phyloP scores from a whole-genome alignment of 2,113 vertebrate species.

The Vombatus ursinus region DNA sequence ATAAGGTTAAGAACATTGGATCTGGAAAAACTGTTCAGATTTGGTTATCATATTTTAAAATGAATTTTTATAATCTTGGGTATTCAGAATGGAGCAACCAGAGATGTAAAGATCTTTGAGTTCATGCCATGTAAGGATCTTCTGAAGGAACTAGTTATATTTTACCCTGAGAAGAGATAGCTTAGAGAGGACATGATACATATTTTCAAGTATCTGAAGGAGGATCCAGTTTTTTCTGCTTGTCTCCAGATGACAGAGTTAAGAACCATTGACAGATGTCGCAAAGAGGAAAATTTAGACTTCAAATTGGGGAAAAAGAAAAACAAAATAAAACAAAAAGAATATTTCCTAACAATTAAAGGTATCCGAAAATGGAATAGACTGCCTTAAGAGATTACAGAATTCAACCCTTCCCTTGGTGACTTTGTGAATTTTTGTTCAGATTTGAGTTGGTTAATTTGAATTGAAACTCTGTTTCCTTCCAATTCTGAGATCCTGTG shows the following conservation, averaged over 20 bases:
- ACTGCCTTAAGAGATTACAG: not conserved
- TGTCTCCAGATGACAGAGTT: not conserved
- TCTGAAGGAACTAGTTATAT: not conserved
- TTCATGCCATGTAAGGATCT: not conserved
- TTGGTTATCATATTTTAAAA: not conserved
- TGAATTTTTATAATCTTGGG: not conserved
- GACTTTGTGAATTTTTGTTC: not conserved
- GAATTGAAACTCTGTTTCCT: not conserved
- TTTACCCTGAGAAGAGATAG: not conserved
- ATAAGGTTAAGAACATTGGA: not conserved
- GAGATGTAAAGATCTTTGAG: not conserved
- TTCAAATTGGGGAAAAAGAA: not conserved
- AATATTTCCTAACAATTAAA: not conserved
- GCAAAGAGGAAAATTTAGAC: not conserved
- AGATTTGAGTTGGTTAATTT: not conserved
- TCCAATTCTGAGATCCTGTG: not conserved
- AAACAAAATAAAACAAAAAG: not conserved
- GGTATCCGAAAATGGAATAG: not conserved
- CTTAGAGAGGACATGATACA: not conserved
- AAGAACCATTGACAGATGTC: not conserved
- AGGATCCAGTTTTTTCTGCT: not conserved
- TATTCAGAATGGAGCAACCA: not conserved
- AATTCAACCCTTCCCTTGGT: not conserved
- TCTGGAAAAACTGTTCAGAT: not conserved
- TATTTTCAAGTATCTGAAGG: not conserved